Evolutionary conservation across 2,888 invertebrate species (phyloP).

Genomic region (Steinernema scapterisci): DNA sequence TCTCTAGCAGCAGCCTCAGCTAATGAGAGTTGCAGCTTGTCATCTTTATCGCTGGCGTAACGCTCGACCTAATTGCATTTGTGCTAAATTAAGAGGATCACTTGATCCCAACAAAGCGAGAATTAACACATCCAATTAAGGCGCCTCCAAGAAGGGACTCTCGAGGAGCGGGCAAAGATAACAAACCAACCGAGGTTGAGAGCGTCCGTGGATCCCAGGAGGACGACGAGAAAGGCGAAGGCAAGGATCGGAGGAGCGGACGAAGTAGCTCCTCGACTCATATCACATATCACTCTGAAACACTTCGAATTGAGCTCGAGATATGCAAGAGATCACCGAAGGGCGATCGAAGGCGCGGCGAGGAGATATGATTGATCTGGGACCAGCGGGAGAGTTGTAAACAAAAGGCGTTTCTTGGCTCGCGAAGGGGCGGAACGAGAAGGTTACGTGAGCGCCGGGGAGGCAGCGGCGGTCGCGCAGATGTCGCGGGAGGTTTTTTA

Average conservation of each 20-base stretch:
- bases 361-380: constrained; percentile 26
- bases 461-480: too few relatives aligned
- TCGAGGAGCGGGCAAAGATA: background rate
- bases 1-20: background rate
- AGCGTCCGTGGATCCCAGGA: background rate
- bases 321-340: background rate
- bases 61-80: constrained; percentile 14
- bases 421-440: constrained; percentile 1
- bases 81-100: constrained; percentile 26
- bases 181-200: constrained; percentile 30
- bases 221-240: background rate
- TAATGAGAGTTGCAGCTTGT: constrained; percentile 6
- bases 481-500: too few relatives aligned
- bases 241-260: background rate
- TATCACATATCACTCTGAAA: constrained; percentile 32
- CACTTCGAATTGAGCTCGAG: background rate
- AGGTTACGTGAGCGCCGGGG: background rate
- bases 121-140: background rate
- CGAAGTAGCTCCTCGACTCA: constrained; percentile 17
- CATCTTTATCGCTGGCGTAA: background rate
- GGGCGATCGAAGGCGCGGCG: constrained; percentile 10
- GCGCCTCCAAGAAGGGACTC: background rate
- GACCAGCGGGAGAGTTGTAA: background rate
- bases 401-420: constrained; percentile 30
- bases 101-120: constrained; percentile 3